These are phyloP conservation scores for Dioctria rufipes DNA, from an alignment of 2,888 invertebrate genomes.

Conservation along the genomic window DNA sequence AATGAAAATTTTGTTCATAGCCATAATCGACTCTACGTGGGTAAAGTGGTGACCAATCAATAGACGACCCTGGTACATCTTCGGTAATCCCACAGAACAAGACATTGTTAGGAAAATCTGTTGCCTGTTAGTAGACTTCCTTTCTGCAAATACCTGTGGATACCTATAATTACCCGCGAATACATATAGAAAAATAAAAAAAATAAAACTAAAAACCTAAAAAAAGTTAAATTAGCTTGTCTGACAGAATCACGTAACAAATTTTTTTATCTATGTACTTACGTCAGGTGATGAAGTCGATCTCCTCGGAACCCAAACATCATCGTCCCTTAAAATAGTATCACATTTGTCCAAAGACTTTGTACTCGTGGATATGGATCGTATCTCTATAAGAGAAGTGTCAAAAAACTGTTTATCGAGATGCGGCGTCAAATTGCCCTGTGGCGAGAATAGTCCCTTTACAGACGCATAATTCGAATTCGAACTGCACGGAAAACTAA, in stretches of 20 bases:
- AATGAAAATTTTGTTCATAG: too few relatives aligned
- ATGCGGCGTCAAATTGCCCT: constrained; percentile 73
- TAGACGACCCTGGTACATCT: too few relatives aligned
- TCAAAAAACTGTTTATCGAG: constrained; percentile 87
- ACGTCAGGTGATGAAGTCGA: constrained; percentile 18
- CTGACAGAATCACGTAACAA: background rate
- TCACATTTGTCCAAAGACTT: constrained; percentile 65
- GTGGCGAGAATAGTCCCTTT: constrained; percentile 74
- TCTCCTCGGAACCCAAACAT: constrained; percentile 61
- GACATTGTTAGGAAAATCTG: too few relatives aligned
- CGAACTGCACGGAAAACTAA: constrained; percentile 79
- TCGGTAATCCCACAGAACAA: too few relatives aligned
- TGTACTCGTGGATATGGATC: constrained; percentile 71
- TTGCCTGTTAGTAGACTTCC: too few relatives aligned
- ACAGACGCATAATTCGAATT: constrained; percentile 73
- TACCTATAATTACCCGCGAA: too few relatives aligned
- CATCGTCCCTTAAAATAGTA: constrained; percentile 55
- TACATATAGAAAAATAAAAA: too few relatives aligned
- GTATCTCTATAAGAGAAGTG: constrained; percentile 85
- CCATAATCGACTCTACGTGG: too few relatives aligned
- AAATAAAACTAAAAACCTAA: too few relatives aligned
- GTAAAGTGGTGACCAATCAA: too few relatives aligned
- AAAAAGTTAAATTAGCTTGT: background rate
- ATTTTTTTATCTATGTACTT: constrained; percentile 1
- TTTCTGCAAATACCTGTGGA: too few relatives aligned